These are phyloP conservation scores for Asobara japonica DNA, from an alignment of 1,140 invertebrate genomes.

Conservation along the genomic window DNA sequence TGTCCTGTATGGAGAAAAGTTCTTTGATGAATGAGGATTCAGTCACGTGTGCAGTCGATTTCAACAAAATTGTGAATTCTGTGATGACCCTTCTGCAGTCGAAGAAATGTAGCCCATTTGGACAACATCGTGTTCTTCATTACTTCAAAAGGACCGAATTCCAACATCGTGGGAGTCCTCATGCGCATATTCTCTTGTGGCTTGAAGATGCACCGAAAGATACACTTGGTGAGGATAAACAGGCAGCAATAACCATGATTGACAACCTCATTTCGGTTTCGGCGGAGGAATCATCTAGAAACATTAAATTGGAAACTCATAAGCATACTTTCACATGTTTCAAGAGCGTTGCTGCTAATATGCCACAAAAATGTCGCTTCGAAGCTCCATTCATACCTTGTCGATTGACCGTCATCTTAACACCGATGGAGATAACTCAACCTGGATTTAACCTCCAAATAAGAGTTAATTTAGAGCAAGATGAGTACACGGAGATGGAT, in stretches of 20 bases:
- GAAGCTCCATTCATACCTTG: slow-evolving; percentile 49
- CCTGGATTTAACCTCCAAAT: slow-evolving; percentile 27
- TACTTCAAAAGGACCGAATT: slow-evolving; percentile 55
- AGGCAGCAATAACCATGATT: slow-evolving; percentile 30
- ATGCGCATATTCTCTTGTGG: slow-evolving; percentile 52
- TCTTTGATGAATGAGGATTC: slow-evolving; percentile 59
- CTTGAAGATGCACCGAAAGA: slow-evolving; percentile 47
- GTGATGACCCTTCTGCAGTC: slow-evolving; percentile 37
- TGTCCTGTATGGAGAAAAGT: slow-evolving; percentile 43
- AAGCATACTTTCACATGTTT: slow-evolving; percentile 43
- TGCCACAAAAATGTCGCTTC: slow-evolving; percentile 48
- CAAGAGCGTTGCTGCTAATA: slow-evolving; percentile 39
- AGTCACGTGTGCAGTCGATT: slow-evolving; percentile 60
- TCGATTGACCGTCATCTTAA: slow-evolving; percentile 40
- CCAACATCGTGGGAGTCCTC: slow-evolving; percentile 56
- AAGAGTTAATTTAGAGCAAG: slow-evolving; percentile 40
- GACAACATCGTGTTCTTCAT: slow-evolving; percentile 42
- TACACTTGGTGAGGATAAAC: slow-evolving; percentile 36
- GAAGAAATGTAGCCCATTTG: slow-evolving; percentile 42
- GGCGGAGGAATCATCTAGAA: slow-evolving; percentile 39
- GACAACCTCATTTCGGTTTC: slow-evolving; percentile 38
- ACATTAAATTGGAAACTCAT: slow-evolving; percentile 43
- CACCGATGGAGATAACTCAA: slow-evolving; percentile 38
- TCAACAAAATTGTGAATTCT: slow-evolving; percentile 54
- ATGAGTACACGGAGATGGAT: slow-evolving; percentile 36